These are phyloP conservation scores for Andinoacara biseriatus DNA, from an alignment of 2,113 vertebrate genomes.

Conservation along the genomic window DNA sequence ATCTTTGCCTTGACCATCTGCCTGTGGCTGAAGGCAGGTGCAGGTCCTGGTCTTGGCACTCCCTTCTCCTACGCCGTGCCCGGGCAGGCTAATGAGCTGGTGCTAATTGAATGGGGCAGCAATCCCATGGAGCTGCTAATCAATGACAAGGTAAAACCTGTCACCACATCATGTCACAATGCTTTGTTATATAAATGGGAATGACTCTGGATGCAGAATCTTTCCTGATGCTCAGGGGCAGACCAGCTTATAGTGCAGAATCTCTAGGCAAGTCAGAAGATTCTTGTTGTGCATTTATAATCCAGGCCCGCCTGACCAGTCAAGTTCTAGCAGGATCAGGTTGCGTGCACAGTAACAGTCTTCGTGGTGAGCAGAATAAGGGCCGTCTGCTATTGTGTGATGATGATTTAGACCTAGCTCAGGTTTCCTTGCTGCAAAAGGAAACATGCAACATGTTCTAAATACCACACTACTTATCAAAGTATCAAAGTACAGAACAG, in stretches of 20 bases:
- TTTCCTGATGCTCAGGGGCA: background rate
- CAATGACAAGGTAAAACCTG: conserved; percentile 78
- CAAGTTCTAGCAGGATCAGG: background rate
- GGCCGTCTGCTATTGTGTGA: background rate
- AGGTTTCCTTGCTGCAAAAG: background rate
- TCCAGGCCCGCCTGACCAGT: background rate
- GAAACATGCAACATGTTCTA: fast-evolving
- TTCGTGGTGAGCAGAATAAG: background rate
- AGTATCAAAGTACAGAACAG: background rate
- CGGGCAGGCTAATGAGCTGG: conserved; percentile 83
- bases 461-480: background rate
- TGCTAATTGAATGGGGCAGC: conserved; percentile 82
- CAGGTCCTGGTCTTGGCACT: conserved; percentile 78
- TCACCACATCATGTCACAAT: background rate
- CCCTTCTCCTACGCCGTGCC: conserved; percentile 83
- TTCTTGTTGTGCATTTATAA: background rate
- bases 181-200: background rate
- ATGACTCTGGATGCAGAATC: background rate
- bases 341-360: background rate
- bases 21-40: conserved; percentile 76
- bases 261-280: background rate
- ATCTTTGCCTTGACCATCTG: conserved; percentile 81
- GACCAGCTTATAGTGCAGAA: background rate
- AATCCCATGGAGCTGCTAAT: conserved; percentile 84
- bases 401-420: background rate